Evolutionary conservation across 2,797 vertebrate genomes (phyloP).

Genomic region (Astyanax mexicanus): DNA sequence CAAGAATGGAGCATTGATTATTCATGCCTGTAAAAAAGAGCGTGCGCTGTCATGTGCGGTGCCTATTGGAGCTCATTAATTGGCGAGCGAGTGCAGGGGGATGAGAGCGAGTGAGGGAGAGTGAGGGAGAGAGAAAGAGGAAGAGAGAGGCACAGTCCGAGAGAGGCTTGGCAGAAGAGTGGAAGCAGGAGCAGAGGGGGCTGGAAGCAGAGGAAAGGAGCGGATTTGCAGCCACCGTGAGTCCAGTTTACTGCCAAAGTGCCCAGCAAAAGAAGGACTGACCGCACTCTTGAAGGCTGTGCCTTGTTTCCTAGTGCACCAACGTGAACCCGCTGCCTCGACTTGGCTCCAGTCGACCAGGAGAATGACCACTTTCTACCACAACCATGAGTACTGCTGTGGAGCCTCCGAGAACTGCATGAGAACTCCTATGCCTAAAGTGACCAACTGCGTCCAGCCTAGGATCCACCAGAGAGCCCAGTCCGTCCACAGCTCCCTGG

Average conservation of each 20-base stretch:
- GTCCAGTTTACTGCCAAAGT: conserved; percentile 41
- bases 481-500: conserved; percentile 36
- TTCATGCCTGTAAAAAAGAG: conserved; percentile 79
- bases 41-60: conserved; percentile 80
- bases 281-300: conserved; percentile 25
- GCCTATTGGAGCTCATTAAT: conserved; percentile 85
- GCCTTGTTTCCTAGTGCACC: neutral
- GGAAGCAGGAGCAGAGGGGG: conserved; percentile 42
- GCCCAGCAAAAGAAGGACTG: conserved; percentile 23
- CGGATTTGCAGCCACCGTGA: conserved; percentile 49
- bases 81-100: conserved; percentile 73
- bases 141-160: conserved; percentile 43
- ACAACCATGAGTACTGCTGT: conserved; percentile 77
- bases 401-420: conserved; percentile 47
- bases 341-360: neutral
- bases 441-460: conserved; percentile 47
- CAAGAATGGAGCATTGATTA: conserved; percentile 84
- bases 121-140: conserved; percentile 20
- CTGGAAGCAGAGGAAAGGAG: conserved; percentile 47
- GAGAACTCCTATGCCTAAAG: conserved; percentile 32
- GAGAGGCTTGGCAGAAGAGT: conserved; percentile 54
- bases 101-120: conserved; percentile 52
- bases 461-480: conserved; percentile 39
- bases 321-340: conserved; percentile 5
- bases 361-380: conserved; percentile 78